phyloP scores from a whole-genome alignment of 2,888 invertebrate genomes.

The Oxyscelio sp. region DNA sequence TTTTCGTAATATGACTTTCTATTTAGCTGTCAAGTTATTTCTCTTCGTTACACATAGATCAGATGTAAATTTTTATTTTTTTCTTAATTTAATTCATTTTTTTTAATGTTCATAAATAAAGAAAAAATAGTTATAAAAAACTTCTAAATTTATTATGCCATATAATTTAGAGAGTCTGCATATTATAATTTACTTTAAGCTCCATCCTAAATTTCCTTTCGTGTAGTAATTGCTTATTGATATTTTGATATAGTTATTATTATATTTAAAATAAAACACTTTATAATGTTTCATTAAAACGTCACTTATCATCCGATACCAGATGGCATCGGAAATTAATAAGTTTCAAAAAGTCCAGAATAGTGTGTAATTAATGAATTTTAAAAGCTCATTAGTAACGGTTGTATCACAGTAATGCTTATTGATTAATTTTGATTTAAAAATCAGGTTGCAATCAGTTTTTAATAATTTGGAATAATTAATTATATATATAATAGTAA shows the following conservation, averaged over 20 bases:
- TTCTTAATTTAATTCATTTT: too few relatives aligned
- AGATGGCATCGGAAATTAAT: constrained; percentile 57
- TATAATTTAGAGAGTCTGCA: too few relatives aligned
- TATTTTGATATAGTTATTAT: constrained; percentile 12
- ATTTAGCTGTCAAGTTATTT: too few relatives aligned
- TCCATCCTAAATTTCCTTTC: too few relatives aligned
- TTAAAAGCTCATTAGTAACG: constrained; percentile 61
- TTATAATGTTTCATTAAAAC: constrained; percentile 53
- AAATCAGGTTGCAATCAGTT: background rate
- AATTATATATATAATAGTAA: background rate
- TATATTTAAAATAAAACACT: too few relatives aligned
- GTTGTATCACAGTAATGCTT: constrained; percentile 10
- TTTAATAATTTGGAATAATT: background rate
- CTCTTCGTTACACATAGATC: too few relatives aligned
- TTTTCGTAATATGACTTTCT: too few relatives aligned
- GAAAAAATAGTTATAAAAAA: too few relatives aligned
- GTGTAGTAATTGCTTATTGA: constrained; percentile 15
- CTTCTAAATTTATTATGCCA: too few relatives aligned
- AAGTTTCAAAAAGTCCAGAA: constrained; percentile 46
- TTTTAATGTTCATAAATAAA: too few relatives aligned
- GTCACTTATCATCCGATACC: constrained; percentile 46
- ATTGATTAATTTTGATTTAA: constrained; percentile 40
- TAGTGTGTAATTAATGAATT: constrained; percentile 50
- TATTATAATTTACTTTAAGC: too few relatives aligned
- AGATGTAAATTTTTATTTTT: too few relatives aligned